These are phyloP conservation scores for Taenioides sp. DNA, from an alignment of 2,797 vertebrate genomes.

Conservation along the genomic window DNA sequence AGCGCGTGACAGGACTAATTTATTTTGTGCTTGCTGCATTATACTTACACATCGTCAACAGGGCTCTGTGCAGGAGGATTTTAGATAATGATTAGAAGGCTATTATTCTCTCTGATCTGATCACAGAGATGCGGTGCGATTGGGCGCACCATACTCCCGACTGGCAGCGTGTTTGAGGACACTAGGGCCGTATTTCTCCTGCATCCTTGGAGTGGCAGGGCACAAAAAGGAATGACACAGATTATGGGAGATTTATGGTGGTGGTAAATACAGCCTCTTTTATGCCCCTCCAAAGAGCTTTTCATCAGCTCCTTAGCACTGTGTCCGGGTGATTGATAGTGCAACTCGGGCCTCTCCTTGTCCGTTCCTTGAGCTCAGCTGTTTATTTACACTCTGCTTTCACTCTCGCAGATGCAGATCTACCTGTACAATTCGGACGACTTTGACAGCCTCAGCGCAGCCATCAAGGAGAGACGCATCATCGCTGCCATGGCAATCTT, in stretches of 20 bases:
- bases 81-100: constrained; percentile 66
- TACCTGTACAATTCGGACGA: constrained; percentile 99
- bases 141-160: constrained; percentile 29
- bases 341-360: constrained; percentile 52
- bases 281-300: constrained; percentile 70
- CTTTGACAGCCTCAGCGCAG: constrained; percentile 94
- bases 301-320: constrained; percentile 67
- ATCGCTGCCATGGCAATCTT: constrained; percentile 94
- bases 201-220: constrained; percentile 64
- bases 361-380: constrained; percentile 61
- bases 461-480: constrained; percentile 91
- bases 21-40: constrained; percentile 25
- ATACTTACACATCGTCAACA: constrained; percentile 24
- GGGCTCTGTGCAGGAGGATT: constrained; percentile 56
- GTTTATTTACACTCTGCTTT: constrained; percentile 66
- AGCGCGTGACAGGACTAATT: constrained; percentile 36
- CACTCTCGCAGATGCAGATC: constrained; percentile 92
- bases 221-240: constrained; percentile 72
- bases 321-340: constrained; percentile 66
- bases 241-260: constrained; percentile 74
- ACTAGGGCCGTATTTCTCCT: constrained; percentile 57
- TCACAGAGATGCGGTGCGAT: constrained; percentile 25
- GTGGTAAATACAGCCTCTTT: constrained; percentile 74
- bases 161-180: constrained; percentile 43
- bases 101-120: constrained; percentile 61